Conservation (phyloP, 2,888 invertebrate species). For the Lysandra bellargus region DNA sequence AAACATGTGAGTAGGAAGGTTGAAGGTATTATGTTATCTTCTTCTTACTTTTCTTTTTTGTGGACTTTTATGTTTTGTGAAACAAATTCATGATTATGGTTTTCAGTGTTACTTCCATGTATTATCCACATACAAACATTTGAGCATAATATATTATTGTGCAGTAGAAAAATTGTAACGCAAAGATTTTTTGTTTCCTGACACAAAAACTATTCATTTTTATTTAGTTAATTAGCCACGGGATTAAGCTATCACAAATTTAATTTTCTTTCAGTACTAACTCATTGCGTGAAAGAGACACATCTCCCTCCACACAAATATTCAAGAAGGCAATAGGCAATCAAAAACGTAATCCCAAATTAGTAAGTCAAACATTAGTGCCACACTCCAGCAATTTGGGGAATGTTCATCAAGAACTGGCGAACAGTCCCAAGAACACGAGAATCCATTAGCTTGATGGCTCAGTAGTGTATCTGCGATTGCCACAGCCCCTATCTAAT, state of each 20-base stretch:
- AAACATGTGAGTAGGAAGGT: not conserved
- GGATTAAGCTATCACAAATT: too few species aligned
- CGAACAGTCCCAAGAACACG: constrained; percentile 27
- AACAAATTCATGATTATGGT: not conserved
- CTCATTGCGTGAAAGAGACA: too few species aligned
- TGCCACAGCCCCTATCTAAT: constrained; percentile 40
- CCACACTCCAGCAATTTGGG: not conserved
- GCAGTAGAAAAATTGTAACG: too few species aligned
- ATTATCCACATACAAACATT: not conserved
- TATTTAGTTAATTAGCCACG: too few species aligned
- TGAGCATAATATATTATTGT: too few species aligned
- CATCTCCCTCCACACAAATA: not conserved
- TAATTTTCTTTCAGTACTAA: too few species aligned
- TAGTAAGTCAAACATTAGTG: not conserved
- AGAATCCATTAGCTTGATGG: constrained; percentile 40
- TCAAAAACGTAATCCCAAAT: not conserved
- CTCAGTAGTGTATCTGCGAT: constrained; percentile 38
- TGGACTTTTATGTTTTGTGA: not conserved
- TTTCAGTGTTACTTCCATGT: not conserved
- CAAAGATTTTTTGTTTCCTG: too few species aligned
- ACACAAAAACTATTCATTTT: too few species aligned
- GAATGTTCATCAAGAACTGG: constrained; percentile 20
- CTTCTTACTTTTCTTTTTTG: not conserved
- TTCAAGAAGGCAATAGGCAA: not conserved
- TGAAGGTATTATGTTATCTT: not conserved